A percentile compares a stretch with the other conserved stretches of the same genome.
Conservation (phyloP, 2,113 vertebrate genomes). For the Stigmatopora nigra region DNA sequence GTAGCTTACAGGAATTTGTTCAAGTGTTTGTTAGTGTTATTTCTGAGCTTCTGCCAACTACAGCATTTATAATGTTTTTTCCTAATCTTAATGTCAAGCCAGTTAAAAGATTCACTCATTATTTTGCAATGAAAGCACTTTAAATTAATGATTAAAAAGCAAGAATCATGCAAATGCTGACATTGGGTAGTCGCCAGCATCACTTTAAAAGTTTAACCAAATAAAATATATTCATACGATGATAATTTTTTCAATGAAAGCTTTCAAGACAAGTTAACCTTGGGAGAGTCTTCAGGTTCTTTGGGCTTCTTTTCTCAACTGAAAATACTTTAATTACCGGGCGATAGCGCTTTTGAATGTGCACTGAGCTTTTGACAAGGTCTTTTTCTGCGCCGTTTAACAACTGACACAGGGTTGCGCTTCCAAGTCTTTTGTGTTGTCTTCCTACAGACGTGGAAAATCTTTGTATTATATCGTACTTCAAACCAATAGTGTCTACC, state of each 20-base stretch:
- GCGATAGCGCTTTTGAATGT: background rate
- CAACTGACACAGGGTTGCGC: background rate
- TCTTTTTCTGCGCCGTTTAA: background rate
- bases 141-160: background rate
- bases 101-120: background rate
- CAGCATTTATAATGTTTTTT: constrained; percentile 24
- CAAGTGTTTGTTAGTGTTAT: background rate
- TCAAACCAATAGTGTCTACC: background rate
- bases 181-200: background rate
- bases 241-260: constrained; percentile 8
- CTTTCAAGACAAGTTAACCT: background rate
- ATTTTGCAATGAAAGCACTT: background rate
- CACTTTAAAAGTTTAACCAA: constrained; percentile 2
- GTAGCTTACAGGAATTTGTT: background rate
- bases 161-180: background rate
- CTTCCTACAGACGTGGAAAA: background rate
- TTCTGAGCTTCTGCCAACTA: constrained; percentile 16
- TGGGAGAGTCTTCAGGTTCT: background rate
- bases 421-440: background rate
- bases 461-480: background rate
- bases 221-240: background rate
- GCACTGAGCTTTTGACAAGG: constrained; percentile 1
- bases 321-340: background rate
- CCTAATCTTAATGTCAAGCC: background rate
- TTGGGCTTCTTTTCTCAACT: background rate